These are phyloP conservation scores for Cheilosia grossa DNA, from an alignment of 2,888 invertebrate genomes.

Conservation along the genomic window DNA sequence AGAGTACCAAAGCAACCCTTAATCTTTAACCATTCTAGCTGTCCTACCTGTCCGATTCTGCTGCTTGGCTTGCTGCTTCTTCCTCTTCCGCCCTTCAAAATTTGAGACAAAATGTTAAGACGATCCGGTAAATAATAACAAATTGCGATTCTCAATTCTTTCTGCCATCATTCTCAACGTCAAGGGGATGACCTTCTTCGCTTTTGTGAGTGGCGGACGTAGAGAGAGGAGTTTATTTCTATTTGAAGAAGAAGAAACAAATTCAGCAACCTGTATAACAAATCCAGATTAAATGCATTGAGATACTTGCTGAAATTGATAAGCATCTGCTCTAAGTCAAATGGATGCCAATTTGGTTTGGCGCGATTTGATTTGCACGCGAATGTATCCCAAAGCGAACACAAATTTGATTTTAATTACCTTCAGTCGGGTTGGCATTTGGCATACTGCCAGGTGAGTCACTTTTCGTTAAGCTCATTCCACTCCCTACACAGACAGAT, in stretches of 20 bases:
- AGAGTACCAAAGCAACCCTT: background rate
- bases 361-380: background rate
- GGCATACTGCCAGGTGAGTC: background rate
- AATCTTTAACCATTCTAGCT: slow-evolving; percentile 12
- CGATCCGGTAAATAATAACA: slow-evolving; percentile 50
- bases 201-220: too few species aligned
- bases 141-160: slow-evolving; percentile 41
- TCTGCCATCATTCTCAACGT: background rate
- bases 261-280: slow-evolving; percentile 5
- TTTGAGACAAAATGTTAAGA: slow-evolving; percentile 22
- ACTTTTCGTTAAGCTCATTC: background rate
- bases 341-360: slow-evolving; percentile 28
- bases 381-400: slow-evolving; percentile 25
- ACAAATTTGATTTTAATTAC: slow-evolving; percentile 67
- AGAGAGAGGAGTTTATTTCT: background rate
- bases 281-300: slow-evolving; percentile 35
- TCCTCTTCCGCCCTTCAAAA: slow-evolving; percentile 16
- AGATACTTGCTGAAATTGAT: slow-evolving; percentile 31
- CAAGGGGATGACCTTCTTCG: background rate
- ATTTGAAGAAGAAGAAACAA: background rate
- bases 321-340: slow-evolving; percentile 12
- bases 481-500: background rate
- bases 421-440: slow-evolving; percentile 27
- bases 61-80: background rate
- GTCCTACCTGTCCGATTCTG: slow-evolving; percentile 8